Evolutionary conservation across 2,113 vertebrate genomes (phyloP), one percentile per base, ranked within the genome.

Genomic region (Ifrita kowaldi): DNA sequence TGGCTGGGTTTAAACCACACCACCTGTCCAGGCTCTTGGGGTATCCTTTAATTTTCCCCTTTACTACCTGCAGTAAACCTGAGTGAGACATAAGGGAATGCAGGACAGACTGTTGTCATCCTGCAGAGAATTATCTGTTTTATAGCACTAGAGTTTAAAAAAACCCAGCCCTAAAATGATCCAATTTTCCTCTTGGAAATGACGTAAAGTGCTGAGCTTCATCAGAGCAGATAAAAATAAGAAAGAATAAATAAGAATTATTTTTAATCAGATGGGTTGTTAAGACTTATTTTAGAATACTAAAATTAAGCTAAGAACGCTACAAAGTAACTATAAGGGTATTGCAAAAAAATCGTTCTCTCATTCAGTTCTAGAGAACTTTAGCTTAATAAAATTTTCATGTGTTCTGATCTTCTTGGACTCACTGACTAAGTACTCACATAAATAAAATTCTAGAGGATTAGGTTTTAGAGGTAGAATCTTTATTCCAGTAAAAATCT

Each of bases 141-240:
- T 52, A 78, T 7, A 41, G 11, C 9, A 91, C 59, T 4, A 60
- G 21, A 82, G 19, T 14, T 81, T 5, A 26, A 49, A n/a, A 35
- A 84, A 68, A 0, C 0, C 3, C 20, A 60, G 5, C 11, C 26
- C 21, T 56, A n/a, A 85, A 76, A 78, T 28, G 2, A 24, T 49
- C 27, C 4, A 20, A 0, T 70, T 89, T 81, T 87, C 63, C 37
- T 71, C 35, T 46, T 83, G 32, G 26, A 76, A 89, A 68, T 28
- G 35, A 76, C 17, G 11, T 68, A 53, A 84, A 60, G 22, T 53
- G 65, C 28, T 4, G 27, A 69, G 49, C 35, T 56, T 82, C 62
- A 82, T 67, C 39, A 87, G 27, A 93, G 32, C 21, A 79, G 35
- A 90, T 82, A 87, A 93, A 96, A 84, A 90, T 57, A 94, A 13